Percentiles rank a stretch among this genome's conserved stretches.
These are phyloP conservation scores for Camelus bactrianus DNA, from an alignment of 2,113 vertebrate genomes.

Conservation along the genomic window DNA sequence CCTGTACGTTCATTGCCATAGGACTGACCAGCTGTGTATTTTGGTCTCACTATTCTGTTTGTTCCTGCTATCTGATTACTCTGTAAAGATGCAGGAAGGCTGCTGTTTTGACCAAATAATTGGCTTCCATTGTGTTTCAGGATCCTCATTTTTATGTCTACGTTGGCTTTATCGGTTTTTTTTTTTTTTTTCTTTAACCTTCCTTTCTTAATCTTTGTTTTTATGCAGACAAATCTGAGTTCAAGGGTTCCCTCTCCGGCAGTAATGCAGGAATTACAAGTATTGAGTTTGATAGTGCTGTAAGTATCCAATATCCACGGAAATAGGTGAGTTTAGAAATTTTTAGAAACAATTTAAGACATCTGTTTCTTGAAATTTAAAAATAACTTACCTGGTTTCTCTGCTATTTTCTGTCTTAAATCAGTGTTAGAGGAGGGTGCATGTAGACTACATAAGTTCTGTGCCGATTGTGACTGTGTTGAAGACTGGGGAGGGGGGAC, in stretches of 20 bases:
- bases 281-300: conserved; percentile 97
- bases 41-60: neutral
- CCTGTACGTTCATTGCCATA: accelerated
- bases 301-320: conserved; percentile 86
- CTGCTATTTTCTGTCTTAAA: neutral
- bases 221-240: conserved; percentile 93
- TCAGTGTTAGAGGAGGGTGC: neutral
- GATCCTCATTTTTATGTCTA: neutral
- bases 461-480: neutral
- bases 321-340: neutral
- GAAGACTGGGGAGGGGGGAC: neutral
- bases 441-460: neutral
- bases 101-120: accelerated
- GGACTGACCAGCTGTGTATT: accelerated
- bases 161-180: neutral
- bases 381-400: neutral
- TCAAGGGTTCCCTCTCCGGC: conserved; percentile 95
- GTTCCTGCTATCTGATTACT: neutral
- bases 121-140: neutral
- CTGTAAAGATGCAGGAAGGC: neutral
- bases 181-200: no score
- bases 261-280: conserved; percentile 99
- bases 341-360: neutral
- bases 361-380: neutral
- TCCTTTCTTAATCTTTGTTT: conserved; percentile 64